Conservation (phyloP, 2,113 vertebrate species). For the Labeo rohita region DNA sequence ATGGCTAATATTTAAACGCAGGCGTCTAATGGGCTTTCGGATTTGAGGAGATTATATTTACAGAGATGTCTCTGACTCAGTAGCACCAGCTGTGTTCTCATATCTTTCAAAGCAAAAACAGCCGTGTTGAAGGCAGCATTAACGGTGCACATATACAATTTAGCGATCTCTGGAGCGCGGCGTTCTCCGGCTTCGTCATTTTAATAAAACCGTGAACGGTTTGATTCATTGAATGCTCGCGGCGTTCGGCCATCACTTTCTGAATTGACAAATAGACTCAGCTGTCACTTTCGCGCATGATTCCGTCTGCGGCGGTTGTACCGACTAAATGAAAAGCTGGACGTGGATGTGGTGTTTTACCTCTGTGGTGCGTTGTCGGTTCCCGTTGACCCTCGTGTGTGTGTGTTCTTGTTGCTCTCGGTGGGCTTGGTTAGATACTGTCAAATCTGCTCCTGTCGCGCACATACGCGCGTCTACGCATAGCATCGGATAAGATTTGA, state of each 20-base stretch:
- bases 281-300: slow-evolving; percentile 18
- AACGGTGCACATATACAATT: not conserved
- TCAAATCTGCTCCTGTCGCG: slow-evolving; percentile 47
- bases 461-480: slow-evolving; percentile 45
- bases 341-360: slow-evolving; percentile 47
- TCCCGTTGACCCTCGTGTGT: slow-evolving; percentile 24
- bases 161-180: not conserved
- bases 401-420: slow-evolving; percentile 39
- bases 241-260: slow-evolving; percentile 40
- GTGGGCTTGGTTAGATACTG: slow-evolving; percentile 42
- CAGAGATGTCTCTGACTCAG: slow-evolving; percentile 11
- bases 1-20: not conserved
- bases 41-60: slow-evolving; percentile 24
- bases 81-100: not conserved
- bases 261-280: slow-evolving; percentile 8
- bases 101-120: not conserved
- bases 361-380: slow-evolving; percentile 37
- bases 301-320: not conserved
- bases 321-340: not conserved
- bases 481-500: slow-evolving; percentile 54
- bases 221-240: slow-evolving; percentile 36
- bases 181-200: not conserved
- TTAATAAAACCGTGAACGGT: not conserved
- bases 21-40: slow-evolving; percentile 2
- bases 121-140: not conserved